A percentile compares a stretch with the other conserved stretches of the same genome.
Conservation (phyloP, 2,113 vertebrate species). For the Mugil cephalus region DNA sequence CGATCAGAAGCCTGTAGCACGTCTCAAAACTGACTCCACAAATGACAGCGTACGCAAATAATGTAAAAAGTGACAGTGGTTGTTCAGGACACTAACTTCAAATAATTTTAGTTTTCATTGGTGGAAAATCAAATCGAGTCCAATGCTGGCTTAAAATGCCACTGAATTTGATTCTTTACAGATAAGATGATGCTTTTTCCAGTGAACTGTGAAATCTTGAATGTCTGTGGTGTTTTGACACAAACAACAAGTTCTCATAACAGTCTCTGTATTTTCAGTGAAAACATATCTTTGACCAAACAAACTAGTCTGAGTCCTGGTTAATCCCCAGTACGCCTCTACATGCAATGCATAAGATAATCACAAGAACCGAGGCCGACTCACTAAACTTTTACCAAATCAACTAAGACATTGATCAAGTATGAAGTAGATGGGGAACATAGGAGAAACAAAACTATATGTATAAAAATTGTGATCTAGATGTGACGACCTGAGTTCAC, state of each 20-base stretch:
- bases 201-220: constrained; percentile 2
- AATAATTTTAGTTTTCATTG: not conserved
- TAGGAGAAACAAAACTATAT: too few species aligned
- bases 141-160: too few species aligned
- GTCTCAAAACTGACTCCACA: too few species aligned
- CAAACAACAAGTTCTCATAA: not conserved
- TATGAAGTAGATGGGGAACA: too few species aligned
- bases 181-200: not conserved
- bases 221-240: not conserved
- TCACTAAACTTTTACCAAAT: not conserved
- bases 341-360: not conserved
- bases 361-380: not conserved
- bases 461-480: too few species aligned
- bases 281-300: not conserved
- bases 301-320: constrained; percentile 8
- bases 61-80: too few species aligned
- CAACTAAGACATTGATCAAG: not conserved
- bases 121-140: too few species aligned
- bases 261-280: not conserved
- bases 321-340: constrained; percentile 7
- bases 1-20: too few species aligned
- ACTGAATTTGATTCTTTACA: not conserved
- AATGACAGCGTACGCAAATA: too few species aligned
- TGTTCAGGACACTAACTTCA: not conserved
- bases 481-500: too few species aligned